Base-by-base conservation (phyloP, 2,113 vertebrate species). In the Misgurnus mizolepis region DNA sequence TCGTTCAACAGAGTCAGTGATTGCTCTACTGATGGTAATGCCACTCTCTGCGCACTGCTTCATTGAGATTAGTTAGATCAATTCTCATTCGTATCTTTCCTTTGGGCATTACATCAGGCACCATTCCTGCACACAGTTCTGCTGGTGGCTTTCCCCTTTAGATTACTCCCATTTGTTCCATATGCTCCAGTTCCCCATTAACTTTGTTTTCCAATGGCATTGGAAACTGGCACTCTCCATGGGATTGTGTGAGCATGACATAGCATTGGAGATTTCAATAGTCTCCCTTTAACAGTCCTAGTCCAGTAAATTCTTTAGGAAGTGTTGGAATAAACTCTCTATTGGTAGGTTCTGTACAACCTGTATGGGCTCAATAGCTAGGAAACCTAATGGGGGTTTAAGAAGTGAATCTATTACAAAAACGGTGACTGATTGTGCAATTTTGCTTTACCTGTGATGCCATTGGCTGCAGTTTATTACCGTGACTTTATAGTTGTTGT, bases 371-470 rank as follows among this genome's bases (percentile, higher is more conserved):
- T 3, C 68, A n/a, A 4, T 34, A 22, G n/a, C 66, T 69, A 7
- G 7, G 34, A 50, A 22, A 22, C 67, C 12, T 17, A 53, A 49
- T 14, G 22, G 67, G 18, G 18, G 43, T 45, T 68, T 67, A 67
- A 68, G 43, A 68, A 69, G 45, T 27, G 22, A 69, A 69, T 50
- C 4, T 69, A 50, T 69, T 69, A 17, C 12, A 2, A 50, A 69
- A 47, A 50, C 6, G 10, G 27, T 50, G 22, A 34, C 67, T 69
- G 3, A 50, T 7, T 50, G 22, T 69, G 18, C 47, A 10, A 14
- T 69, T 68, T 50, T 69, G 22, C 45, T 34, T 69, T 69, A 69
- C 45, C 49, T 34, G 12, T 50, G 18, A 45, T 69, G 22, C 67
- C 22, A 49, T 14, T 53, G 12, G 45, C 8, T 15, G 11, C 11